Percentiles rank a stretch among this genome's conserved stretches.
Evolutionary conservation across 2,888 invertebrate genomes (phyloP).

Genomic region (Pyrrhia umbra): DNA sequence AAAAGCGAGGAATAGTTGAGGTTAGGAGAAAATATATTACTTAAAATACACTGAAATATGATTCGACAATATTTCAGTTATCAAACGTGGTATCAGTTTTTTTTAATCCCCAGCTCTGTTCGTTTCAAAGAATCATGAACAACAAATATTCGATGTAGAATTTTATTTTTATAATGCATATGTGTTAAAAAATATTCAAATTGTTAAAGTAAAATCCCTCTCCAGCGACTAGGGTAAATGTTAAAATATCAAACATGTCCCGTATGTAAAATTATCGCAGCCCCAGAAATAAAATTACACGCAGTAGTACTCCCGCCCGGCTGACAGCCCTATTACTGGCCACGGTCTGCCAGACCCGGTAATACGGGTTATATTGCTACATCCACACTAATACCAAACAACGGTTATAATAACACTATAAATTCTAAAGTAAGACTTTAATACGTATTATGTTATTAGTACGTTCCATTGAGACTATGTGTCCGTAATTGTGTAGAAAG

Average conservation of each 20-base stretch:
- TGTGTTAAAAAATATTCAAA: constrained; percentile 11
- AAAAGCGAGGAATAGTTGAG: no score
- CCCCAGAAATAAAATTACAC: constrained; percentile 71
- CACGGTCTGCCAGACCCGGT: constrained; percentile 58
- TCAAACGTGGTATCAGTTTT: no score
- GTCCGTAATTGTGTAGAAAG: neutral
- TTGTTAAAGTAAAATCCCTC: constrained; percentile 46
- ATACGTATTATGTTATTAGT: neutral
- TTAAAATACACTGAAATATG: no score
- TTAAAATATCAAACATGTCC: constrained; percentile 68
- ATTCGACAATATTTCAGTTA: no score
- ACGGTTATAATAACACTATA: constrained; percentile 19
- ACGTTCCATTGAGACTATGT: neutral
- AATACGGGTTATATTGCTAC: constrained; percentile 53
- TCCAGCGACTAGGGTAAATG: constrained; percentile 57
- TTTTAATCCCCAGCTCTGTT: neutral
- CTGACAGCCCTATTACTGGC: constrained; percentile 70
- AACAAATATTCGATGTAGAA: neutral
- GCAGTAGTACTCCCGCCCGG: constrained; percentile 63
- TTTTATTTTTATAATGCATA: constrained; percentile 1
- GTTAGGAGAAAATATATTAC: no score
- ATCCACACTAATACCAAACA: constrained; percentile 41
- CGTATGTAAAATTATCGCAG: constrained; percentile 65
- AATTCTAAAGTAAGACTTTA: neutral
- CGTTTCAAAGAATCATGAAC: neutral